These are phyloP conservation scores for Meles meles DNA, from an alignment of 2,113 vertebrate species.

Conservation along the genomic window DNA sequence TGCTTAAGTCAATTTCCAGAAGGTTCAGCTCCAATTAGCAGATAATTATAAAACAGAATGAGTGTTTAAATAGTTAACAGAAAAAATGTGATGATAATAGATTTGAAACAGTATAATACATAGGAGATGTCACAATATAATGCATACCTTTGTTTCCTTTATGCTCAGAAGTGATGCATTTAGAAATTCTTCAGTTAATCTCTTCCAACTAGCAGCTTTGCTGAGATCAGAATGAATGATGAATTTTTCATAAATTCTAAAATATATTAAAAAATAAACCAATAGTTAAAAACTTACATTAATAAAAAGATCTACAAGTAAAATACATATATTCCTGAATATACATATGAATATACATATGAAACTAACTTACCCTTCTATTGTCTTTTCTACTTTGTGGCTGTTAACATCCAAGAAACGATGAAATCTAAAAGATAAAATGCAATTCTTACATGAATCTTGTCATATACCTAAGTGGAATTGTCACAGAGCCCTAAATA, in stretches of 20 bases:
- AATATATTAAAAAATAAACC: conserved; percentile 37
- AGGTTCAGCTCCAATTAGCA: background rate
- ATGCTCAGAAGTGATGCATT: conserved; percentile 86
- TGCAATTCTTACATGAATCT: background rate
- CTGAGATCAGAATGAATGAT: conserved; percentile 94
- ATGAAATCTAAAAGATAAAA: conserved; percentile 89
- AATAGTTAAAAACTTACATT: background rate
- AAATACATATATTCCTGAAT: background rate
- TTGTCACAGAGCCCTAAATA: background rate
- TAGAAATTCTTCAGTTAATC: conserved; percentile 92
- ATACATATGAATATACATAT: background rate
- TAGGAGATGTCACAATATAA: background rate
- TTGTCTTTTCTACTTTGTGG: conserved; percentile 90
- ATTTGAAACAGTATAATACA: background rate
- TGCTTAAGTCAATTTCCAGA: background rate
- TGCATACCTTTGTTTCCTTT: conserved; percentile 88
- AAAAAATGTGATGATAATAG: background rate
- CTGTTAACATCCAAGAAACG: conserved; percentile 93
- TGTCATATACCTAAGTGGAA: background rate
- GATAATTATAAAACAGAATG: background rate
- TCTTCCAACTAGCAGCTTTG: conserved; percentile 95
- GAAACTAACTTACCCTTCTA: conserved; percentile 89
- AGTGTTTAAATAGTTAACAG: background rate
- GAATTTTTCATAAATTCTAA: conserved; percentile 95
- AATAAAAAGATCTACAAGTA: conserved; percentile 17